Evolutionary conservation across 2,797 vertebrate genomes (phyloP), one percentile per base, ranked within the genome.

Genomic region (Notolepis coatsorum): DNA sequence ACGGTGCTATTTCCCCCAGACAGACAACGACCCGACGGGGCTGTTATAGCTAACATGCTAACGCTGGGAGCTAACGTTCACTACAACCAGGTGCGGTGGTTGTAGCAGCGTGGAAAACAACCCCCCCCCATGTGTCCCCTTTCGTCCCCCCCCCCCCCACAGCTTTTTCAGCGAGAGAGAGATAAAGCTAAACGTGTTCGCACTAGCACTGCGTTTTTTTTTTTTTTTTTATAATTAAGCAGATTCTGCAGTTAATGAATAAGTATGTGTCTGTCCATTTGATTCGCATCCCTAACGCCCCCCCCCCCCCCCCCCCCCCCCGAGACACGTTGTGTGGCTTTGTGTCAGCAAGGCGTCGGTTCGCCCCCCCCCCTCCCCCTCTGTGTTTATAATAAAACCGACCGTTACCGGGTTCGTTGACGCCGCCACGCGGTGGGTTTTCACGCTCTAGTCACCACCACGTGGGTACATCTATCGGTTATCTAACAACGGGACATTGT

Each of bases 261-360:
- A n/a, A n/a, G n/a, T n/a, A n/a, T n/a, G n/a, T n/a, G n/a, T n/a
- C n/a, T n/a, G n/a, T n/a, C n/a, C n/a, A n/a, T n/a, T n/a, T n/a
- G n/a, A n/a, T n/a, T n/a, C n/a, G n/a, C n/a, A n/a, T n/a, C n/a
- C n/a, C n/a, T n/a, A n/a, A n/a, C n/a, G n/a, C 31, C 9, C 31
- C 31, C 9, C 31, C 31, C 9, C 31, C 31, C 9, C 8, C 31
- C 13, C 2, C 8, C 4, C 28, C 3, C 1, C 12, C n/a, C n/a
- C 9, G 50, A 80, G 82, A 87, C 84, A 88, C 84, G 84, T 72
- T 85, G 82, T 85, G 82, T 59, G 71, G 84, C 83, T 85, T 87
- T 81, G 81, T 75, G 81, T 75, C 60, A 71, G 62, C 51, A 21
- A 70, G 43, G 18, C 57, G 35, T 76, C 56, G 45, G 42, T 31